Base-by-base conservation (phyloP, 64 coral and sea anemone genomes). In the Montipora capricornis region DNA sequence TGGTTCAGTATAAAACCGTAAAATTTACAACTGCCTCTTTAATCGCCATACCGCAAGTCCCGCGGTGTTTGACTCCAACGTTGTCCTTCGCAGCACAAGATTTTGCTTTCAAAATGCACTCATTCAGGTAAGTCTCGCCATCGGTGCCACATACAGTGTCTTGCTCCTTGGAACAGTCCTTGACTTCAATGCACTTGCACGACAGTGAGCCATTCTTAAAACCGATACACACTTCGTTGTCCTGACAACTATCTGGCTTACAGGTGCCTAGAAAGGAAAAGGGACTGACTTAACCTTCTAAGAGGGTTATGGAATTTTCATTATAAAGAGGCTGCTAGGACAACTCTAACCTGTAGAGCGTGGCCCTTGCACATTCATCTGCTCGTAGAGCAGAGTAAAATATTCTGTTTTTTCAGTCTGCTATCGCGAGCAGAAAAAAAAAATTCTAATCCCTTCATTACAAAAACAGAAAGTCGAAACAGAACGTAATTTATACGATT, bases 101-200 rank as follows among this genome's bases (percentile, higher is more conserved):
- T 11, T 26, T n/a, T 45, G 90, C 84, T 69, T 95, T 91, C 77
- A 95, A 73, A 29, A 92, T 64, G 69, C 94, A 95, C n/a, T 92
- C 90, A 24, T 92, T 95, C 10, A 77, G 44, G 70, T 95, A 92
- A 29, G 90, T 89, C 24, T 82, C 60, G 2, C 86, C 94, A 73
- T 95, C 94, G 14, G 76, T 95, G 0, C 98, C 98, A 50, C 98
- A 99, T 6, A 99, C 95, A 49, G 53, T 95, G 3, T 75, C 74
- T 6, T 93, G 92, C 48, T 87, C 98, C 46, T 88, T 76, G 16
- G 95, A 64, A 99, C 98, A 99, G 83, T 98, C 92, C 1, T 49
- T 75, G 15, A 13, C 73, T 57, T 88, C 83, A 9, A 90, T 87
- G 92, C 98, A 99, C 71, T 92, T 93, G 77, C 89, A 99, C 20